phyloP scores from a whole-genome alignment of 37 sponge, comb jelly and placozoan genomes.

The Aphrocallistes beatrix region DNA sequence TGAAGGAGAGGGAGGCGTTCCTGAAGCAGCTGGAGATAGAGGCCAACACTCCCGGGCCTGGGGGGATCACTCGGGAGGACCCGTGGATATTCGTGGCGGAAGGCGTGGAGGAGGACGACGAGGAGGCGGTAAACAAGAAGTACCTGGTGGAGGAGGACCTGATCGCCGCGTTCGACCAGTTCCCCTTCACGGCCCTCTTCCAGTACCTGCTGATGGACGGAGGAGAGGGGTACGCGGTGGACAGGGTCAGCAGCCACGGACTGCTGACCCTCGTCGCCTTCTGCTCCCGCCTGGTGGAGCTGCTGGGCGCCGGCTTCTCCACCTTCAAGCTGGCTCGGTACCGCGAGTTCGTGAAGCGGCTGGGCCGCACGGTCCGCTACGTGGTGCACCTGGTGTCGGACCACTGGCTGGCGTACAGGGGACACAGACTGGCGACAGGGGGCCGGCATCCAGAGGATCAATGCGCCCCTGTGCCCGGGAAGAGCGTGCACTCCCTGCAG shows the following conservation, averaged over 20 bases:
- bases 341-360: slow-evolving; percentile 62
- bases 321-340: slow-evolving; percentile 52
- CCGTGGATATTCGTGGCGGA: slow-evolving; percentile 26
- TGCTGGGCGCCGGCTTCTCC: slow-evolving; percentile 64
- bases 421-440: slow-evolving; percentile 8
- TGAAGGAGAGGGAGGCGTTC: slow-evolving; percentile 57
- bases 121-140: slow-evolving; percentile 24
- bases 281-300: slow-evolving; percentile 54
- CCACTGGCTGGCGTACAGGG: slow-evolving; percentile 60
- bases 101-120: slow-evolving; percentile 19
- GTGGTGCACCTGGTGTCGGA: slow-evolving; percentile 75
- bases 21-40: slow-evolving; percentile 28
- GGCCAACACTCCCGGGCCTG: background rate
- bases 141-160: slow-evolving; percentile 65
- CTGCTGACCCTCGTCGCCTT: slow-evolving; percentile 68
- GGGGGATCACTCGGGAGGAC: background rate
- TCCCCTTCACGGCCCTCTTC: slow-evolving; percentile 67
- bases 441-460: slow-evolving; percentile 16
- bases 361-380: slow-evolving; percentile 60
- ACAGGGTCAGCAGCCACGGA: slow-evolving; percentile 29
- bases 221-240: slow-evolving; percentile 25
- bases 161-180: slow-evolving; percentile 68
- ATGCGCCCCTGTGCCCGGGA: slow-evolving; percentile 2
- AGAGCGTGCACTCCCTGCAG: slow-evolving; percentile 37
- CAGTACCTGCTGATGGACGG: slow-evolving; percentile 41